Base-by-base conservation (phyloP, 2,113 vertebrate species). In the Festucalex cinctus region DNA sequence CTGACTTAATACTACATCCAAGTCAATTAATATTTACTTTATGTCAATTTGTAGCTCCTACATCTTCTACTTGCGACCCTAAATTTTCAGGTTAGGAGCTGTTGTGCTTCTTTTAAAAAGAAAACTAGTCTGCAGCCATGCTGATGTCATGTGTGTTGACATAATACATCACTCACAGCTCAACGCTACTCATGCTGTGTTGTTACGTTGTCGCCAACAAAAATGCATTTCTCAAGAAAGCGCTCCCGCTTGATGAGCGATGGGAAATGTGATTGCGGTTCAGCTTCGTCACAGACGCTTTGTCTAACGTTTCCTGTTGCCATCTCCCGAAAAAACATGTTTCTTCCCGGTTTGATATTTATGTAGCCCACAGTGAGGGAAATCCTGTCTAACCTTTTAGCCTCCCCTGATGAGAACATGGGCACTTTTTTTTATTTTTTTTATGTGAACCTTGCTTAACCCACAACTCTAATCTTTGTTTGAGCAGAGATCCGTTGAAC, bases 311-410 rank as follows among this genome's bases (percentile, higher is more conserved):
- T 87, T 86, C 87, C 85, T 86, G 83, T 76, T 65, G 46, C 79
- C 77, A 26, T 77, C 57, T 60, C 70, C 63, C 76, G 74, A 84
- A 84, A 62, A 46, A 82, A 86, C 86, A 86, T 81, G 76, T 86
- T 88, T 89, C 79, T 88, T 78, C 87, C 78, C 71, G 66, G 66
- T 65, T 76, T 70, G 80, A 66, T 84, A 79, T 83, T 86, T 81
- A 72, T 69, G 80, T 61, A 54, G 78, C 70, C 75, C 49, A 83
- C 62, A 44, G 26, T 59, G 72, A 46, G 71, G 88, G 87, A 88
- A 86, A 88, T 88, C 87, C 88, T 88, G 85, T 81, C 59, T 78
- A 78, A 85, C 80, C 78, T 76, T 65, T 82, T 24, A 26, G 63
- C 54, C 69, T 58, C 46, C 62, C 68, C 58, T 64, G 80, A 78